Evolutionary conservation across 2,797 vertebrate genomes (phyloP), one percentile per base, ranked within the genome.

Genomic region (Schizopygopsis malacanthus): DNA sequence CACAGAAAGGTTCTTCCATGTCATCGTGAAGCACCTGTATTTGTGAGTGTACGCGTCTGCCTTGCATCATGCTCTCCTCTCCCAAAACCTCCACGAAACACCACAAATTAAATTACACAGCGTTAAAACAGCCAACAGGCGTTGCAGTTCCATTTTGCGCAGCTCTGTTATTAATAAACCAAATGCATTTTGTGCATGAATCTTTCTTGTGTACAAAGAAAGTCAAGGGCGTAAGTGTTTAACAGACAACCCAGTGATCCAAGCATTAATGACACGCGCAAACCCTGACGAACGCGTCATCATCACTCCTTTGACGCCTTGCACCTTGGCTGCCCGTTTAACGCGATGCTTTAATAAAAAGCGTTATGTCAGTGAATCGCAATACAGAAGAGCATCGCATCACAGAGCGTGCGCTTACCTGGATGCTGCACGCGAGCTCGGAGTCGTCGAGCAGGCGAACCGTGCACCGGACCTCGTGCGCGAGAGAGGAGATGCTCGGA

Each of bases 401-500:
- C 43, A 6, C 25, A 6, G 61, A 16, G 25, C 61, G 45, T 63
- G 50, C 56, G 3, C 86, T 45, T 95, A 99, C 98, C 98, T 99
- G 98, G 90, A 99, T 97, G 93, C 94, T 96, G 95, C 97, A 98
- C 92, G 96, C 96, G 94, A 99, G 94, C 93, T 98, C 97, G 67
- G 97, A 96, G 94, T 99, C 97, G 92, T 98, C 97, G 96, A 98
- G 95, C 92, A 98, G 93, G 85, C 98, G 95, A 92, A 99, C 95
- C 89, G 97, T 99, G 94, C 97, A 98, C 91, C 95, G 95, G 95
- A 97, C 94, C 93, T 98, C 97, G 94, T 96, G 96, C 93, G 95
- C 96, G 92, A 99, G 90, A 79, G 97, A 99, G 93, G 94, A 96
- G 94, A 97, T 94, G 95, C 98, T 99, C 91, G 97, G 96, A 95